Evolutionary conservation across 2,113 vertebrate genomes (phyloP).

Genomic region (Catharus minimus): DNA sequence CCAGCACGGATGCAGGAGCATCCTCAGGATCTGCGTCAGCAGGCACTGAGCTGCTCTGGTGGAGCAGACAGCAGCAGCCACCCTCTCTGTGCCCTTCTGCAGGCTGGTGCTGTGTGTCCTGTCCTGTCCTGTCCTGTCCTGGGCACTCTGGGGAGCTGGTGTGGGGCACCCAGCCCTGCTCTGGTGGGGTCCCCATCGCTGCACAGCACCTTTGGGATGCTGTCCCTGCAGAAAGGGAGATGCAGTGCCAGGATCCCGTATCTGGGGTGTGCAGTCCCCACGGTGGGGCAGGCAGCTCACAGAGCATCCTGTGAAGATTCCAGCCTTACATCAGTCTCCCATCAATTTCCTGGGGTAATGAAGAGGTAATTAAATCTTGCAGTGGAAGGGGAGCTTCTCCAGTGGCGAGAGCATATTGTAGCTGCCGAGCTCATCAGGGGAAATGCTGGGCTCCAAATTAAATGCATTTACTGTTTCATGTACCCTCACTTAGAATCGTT

Average conservation of each 20-base stretch:
- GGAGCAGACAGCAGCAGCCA: not conserved
- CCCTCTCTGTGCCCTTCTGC: not conserved
- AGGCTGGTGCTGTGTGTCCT: not conserved
- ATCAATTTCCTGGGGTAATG: constrained; percentile 37
- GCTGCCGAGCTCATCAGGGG: constrained; percentile 5
- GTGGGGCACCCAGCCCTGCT: not conserved
- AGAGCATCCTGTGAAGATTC: not conserved
- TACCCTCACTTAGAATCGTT: not conserved
- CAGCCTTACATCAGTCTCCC: not conserved
- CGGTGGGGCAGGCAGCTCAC: not conserved
- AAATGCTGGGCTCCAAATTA: constrained; percentile 43
- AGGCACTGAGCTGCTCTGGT: not conserved
- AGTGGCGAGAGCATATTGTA: not conserved
- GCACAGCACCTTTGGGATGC: accelerated
- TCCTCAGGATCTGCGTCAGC: not conserved
- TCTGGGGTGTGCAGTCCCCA: not conserved
- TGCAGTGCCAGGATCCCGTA: accelerated
- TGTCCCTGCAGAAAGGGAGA: not conserved
- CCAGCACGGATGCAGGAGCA: not conserved
- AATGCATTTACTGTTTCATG: constrained; percentile 47
- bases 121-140: not conserved
- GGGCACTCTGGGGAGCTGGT: accelerated
- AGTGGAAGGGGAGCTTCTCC: constrained; percentile 8
- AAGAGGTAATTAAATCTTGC: constrained; percentile 57
- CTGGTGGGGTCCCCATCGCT: accelerated